Evolutionary conservation across 2,113 vertebrate species (phyloP).

Genomic region (Asarcornis scutulata): DNA sequence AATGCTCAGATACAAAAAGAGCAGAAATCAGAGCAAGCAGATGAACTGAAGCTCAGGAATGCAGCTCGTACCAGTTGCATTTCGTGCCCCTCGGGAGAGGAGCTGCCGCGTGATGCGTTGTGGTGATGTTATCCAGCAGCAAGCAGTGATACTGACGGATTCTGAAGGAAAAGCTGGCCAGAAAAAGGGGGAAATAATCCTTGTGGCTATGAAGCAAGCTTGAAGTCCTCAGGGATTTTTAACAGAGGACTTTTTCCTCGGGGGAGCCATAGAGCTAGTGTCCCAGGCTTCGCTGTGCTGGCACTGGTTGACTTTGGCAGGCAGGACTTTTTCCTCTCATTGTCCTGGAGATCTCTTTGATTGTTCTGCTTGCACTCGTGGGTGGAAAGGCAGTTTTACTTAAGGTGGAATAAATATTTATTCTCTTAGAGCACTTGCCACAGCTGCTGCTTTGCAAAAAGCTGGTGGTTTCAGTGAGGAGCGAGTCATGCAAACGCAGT

Average conservation of each 20-base stretch:
- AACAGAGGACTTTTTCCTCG: constrained; percentile 51
- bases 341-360: constrained; percentile 70
- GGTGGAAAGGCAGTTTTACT: constrained; percentile 68
- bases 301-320: constrained; percentile 60
- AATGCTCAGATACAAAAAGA: background rate
- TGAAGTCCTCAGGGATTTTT: constrained; percentile 38
- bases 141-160: constrained; percentile 31
- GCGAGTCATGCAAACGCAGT: background rate
- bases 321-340: constrained; percentile 64
- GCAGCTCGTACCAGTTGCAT: background rate
- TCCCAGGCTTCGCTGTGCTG: constrained; percentile 58
- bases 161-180: constrained; percentile 36
- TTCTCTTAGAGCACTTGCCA: constrained; percentile 42
- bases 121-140: background rate
- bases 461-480: constrained; percentile 53
- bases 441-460: constrained; percentile 61
- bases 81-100: background rate
- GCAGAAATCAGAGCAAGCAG: background rate
- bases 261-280: constrained; percentile 26
- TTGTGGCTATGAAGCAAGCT: constrained; percentile 44
- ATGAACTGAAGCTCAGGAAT: constrained; percentile 6
- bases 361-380: constrained; percentile 53
- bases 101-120: background rate
- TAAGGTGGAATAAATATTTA: constrained; percentile 72
- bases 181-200: constrained; percentile 48